Evolutionary conservation across 1,140 invertebrate species (phyloP).

Genomic region (Oreohelix idahoensis): DNA sequence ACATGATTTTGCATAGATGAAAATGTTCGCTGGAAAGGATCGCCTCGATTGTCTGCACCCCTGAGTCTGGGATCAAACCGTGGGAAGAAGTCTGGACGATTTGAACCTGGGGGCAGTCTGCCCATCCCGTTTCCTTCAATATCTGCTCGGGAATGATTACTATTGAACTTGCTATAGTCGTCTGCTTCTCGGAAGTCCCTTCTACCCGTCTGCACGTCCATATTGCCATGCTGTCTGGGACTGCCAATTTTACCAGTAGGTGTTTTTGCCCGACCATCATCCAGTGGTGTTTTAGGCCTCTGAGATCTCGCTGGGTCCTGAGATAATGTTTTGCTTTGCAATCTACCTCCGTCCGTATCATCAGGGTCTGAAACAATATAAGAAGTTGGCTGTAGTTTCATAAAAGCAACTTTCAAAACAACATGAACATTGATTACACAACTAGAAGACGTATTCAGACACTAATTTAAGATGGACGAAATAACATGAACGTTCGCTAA

Average conservation of each 20-base stretch:
- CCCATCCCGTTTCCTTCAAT: slow-evolving; percentile 41
- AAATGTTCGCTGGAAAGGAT: slow-evolving; percentile 26
- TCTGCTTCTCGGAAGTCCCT: slow-evolving; percentile 41
- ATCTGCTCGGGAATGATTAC: slow-evolving; percentile 46
- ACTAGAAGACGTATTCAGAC: no score
- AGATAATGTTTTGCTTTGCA: slow-evolving; percentile 41
- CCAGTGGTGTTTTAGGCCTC: slow-evolving; percentile 58
- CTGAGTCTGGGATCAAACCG: slow-evolving; percentile 39
- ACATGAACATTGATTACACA: no score
- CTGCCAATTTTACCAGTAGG: slow-evolving; percentile 34
- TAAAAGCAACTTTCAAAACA: no score
- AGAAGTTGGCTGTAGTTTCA: no score
- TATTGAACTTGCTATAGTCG: slow-evolving; percentile 42
- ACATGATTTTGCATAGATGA: slow-evolving; percentile 54
- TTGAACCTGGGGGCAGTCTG: slow-evolving; percentile 62
- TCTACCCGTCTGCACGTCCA: slow-evolving; percentile 51
- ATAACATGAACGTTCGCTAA: no score
- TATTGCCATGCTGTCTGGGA: slow-evolving; percentile 39
- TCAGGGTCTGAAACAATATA: slow-evolving; percentile 52
- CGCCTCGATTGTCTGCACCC: background rate
- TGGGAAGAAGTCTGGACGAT: slow-evolving; percentile 52
- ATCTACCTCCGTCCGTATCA: slow-evolving; percentile 46
- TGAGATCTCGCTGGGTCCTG: background rate
- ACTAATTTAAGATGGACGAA: no score
- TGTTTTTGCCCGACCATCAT: slow-evolving; percentile 48